Percentiles rank a stretch among this genome's conserved stretches.
These are phyloP conservation scores for Aleiodes sp. DNA, from an alignment of 1,140 invertebrate genomes.

Conservation along the genomic window DNA sequence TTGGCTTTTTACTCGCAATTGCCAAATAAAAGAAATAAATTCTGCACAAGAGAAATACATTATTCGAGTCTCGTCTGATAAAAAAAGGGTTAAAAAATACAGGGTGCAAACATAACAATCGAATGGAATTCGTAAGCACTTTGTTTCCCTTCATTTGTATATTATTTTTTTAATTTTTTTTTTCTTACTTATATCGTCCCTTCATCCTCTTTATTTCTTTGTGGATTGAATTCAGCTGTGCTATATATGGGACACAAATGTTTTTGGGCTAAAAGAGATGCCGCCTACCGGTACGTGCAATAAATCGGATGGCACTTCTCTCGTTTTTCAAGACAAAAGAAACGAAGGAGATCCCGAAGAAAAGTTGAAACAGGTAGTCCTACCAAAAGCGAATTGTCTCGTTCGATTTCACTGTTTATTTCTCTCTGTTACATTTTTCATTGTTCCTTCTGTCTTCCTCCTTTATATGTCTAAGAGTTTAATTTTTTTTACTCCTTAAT, in stretches of 20 bases:
- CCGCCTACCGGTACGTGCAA: conserved; percentile 11
- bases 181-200: too few relatives aligned
- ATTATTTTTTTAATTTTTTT: background rate
- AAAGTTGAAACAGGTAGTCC: conserved; percentile 1
- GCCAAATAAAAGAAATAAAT: too few relatives aligned
- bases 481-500: background rate
- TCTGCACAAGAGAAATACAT: too few relatives aligned
- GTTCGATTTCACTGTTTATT: background rate
- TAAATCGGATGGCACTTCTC: conserved; percentile 15
- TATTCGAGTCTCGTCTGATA: too few relatives aligned
- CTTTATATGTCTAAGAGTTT: background rate
- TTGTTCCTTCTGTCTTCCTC: background rate
- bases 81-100: too few relatives aligned
- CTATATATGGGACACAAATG: background rate
- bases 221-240: conserved; percentile 3
- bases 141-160: conserved; percentile 14
- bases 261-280: background rate
- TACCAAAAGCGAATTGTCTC: background rate
- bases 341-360: too few relatives aligned
- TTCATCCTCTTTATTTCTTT: conserved; percentile 1
- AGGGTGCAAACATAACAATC: background rate
- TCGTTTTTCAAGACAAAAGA: conserved; percentile 8
- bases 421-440: conserved; percentile 12
- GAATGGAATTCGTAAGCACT: conserved; percentile 4
- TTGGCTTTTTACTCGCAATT: too few relatives aligned